These are phyloP conservation scores for Reticulitermes lucifugus DNA, from an alignment of 2,888 invertebrate genomes.

Conservation along the genomic window DNA sequence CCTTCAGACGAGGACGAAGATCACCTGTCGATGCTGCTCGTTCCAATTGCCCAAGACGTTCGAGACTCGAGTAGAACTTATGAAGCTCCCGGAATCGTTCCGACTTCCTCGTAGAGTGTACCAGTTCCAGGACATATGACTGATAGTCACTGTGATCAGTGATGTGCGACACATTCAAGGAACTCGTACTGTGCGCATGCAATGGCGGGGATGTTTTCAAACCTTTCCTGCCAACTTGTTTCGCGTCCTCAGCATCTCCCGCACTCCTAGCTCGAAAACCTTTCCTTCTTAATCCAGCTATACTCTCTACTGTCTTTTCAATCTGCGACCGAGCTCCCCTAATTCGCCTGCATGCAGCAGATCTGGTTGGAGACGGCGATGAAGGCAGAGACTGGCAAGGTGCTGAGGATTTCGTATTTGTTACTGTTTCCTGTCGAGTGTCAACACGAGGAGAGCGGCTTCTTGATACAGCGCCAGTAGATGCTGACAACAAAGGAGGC, in stretches of 20 bases:
- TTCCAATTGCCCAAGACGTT: slow-evolving; percentile 86
- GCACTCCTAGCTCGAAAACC: slow-evolving; percentile 73
- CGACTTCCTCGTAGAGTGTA: slow-evolving; percentile 70
- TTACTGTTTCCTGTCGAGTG: background rate
- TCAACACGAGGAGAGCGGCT: slow-evolving; percentile 18
- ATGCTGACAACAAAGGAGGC: slow-evolving; percentile 64
- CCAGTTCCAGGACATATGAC: slow-evolving; percentile 74
- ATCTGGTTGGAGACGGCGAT: slow-evolving; percentile 61
- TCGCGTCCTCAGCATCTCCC: slow-evolving; percentile 68
- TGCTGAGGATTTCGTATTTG: background rate
- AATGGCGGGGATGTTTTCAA: slow-evolving; percentile 57
- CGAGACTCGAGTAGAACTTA: slow-evolving; percentile 86
- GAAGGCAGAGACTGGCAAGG: slow-evolving; percentile 56
- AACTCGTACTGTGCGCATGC: slow-evolving; percentile 63
- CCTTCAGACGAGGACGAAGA: slow-evolving; percentile 77
- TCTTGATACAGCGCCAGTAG: slow-evolving; percentile 4
- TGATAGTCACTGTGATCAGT: slow-evolving; percentile 73
- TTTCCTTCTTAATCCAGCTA: slow-evolving; percentile 63
- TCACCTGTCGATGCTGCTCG: slow-evolving; percentile 78
- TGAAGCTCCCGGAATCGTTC: slow-evolving; percentile 87
- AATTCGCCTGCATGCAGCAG: slow-evolving; percentile 76
- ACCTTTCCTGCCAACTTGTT: background rate
- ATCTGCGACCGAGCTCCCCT: slow-evolving; percentile 66
- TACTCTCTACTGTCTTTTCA: slow-evolving; percentile 61
- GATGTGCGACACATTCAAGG: slow-evolving; percentile 60